Evolutionary conservation across 64 coral and sea anemone species (phyloP).

Genomic region (Montipora cactus): DNA sequence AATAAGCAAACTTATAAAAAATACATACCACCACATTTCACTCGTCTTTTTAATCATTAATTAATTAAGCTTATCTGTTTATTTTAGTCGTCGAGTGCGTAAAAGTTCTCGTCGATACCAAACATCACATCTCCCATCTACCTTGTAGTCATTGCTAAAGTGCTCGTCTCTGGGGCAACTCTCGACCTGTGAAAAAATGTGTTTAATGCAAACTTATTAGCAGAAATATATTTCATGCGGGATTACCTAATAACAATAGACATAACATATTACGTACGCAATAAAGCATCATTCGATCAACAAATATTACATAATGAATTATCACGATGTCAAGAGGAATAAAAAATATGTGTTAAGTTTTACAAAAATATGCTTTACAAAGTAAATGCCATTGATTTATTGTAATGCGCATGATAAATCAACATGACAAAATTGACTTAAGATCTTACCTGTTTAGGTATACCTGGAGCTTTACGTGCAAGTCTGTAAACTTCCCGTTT

Average conservation of each 20-base stretch:
- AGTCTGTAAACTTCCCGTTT: constrained; percentile 84
- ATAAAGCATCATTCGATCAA: not conserved
- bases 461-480: constrained; percentile 83
- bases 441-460: constrained; percentile 91
- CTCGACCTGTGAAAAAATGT: constrained; percentile 72
- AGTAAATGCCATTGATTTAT: no score
- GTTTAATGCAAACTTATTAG: not conserved
- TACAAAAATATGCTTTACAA: no score
- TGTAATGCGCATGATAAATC: no score
- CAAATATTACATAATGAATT: not conserved
- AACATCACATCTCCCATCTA: not conserved
- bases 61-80: no score
- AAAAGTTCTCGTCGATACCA: no score
- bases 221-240: not conserved
- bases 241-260: not conserved
- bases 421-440: no score
- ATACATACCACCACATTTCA: no score
- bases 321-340: not conserved
- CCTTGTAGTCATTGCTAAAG: constrained; percentile 99
- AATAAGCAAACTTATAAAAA: no score
- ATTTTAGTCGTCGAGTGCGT: no score
- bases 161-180: constrained; percentile 90
- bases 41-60: no score
- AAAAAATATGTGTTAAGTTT: no score
- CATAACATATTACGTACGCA: not conserved